Base-by-base conservation (phyloP, 1,140 invertebrate genomes). In the Bradynema listronoti region DNA sequence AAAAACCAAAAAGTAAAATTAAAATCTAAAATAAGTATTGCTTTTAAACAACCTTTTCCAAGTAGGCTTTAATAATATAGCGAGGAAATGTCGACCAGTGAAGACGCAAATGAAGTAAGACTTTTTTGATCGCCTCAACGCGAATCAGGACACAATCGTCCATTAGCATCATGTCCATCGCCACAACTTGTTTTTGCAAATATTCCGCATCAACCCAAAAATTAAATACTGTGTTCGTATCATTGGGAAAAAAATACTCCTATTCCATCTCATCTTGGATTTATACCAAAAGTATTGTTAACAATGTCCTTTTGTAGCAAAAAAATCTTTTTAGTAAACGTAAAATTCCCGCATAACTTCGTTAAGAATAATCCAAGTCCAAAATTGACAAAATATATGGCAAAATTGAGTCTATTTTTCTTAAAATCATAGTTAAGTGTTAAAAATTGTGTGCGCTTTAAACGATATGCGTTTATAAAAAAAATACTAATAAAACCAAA, bases 71-170 rank as follows among this genome's bases (percentile, higher is more conserved):
- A 22, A 61, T 61, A 19, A 61, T n/a, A 22, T 61, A 24, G 5
- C 56, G 54, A 9, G 59, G 59, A 22, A 61, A 61, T 4, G 32
- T 29, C 19, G 56, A 41, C 59, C 59, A 61, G 50, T 61, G 57
- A 9, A n/a, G 30, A 14, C 52, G 29, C 34, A 61, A 29, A 49
- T 61, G 57, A 9, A 32, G 41, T 11, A 46, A 46, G 5, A 61
- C 7, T 24, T 61, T 61, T 47, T 46, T 56, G 6, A 49, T 25
- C 1, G 59, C 57, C 27, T 49, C 29, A 14, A 62, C 59, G 39
- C 59, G 59, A 19, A 61, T 61, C 9, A 56, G 53, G 24, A 61
- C 16, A 57, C 59, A 61, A 33, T 43, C 56, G 33, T 61, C 59
- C 33, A 45, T 61, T 22, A 61, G 33, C 56, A 61, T 62, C 25